Evolutionary conservation across 2,113 vertebrate species (phyloP), one percentile per base, ranked within the genome.

Genomic region (Poicephalus meyeri): DNA sequence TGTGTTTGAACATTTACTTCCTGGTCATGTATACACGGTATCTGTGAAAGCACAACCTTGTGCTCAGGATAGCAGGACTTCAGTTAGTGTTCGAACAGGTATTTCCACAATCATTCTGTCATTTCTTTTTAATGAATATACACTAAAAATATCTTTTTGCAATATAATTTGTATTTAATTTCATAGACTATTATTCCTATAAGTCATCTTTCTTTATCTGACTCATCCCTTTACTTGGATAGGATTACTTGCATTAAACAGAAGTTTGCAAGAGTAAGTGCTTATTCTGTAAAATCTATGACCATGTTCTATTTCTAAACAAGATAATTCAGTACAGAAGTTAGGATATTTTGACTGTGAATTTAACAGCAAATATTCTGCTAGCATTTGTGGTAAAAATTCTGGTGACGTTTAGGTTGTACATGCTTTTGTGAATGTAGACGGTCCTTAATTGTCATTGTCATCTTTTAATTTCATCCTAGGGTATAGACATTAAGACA

Each of bases 71-170:
- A 31, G 5, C 11, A 10, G 10, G 39, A 68, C 80, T 50, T 92
- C 89, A 52, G 65, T 77, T 33, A 86, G 2, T 8, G 81, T 97
- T 31, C 83, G 39, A 65, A 97, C 97, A 97, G 95, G 97, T 98
- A 97, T 82, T 41, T 80, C 41, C 41, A 85, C 4, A 3, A 53
- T 25, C 18, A 65, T 53, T 49, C 13, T 53, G 12, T 33, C 4
- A 44, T 23, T 70, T 68, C 26, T 56, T 66, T 80, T 63, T n/a
- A 31, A 70, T 41, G 15, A 31, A 26, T 26, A 29, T 16, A 28
- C 25, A 70, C 39, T 68, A 31, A 55, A 18, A 42, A 26, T 73
- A 20, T 47, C 35, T 37, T 56, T 56, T 39, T 72, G 41, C 7
- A 9, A 12, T 63, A 11, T 28, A 21, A 19, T 53, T 60, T 79